Evolutionary conservation across 1,140 invertebrate genomes (phyloP), one percentile per base, ranked within the genome.

Genomic region (Thrips palmi): DNA sequence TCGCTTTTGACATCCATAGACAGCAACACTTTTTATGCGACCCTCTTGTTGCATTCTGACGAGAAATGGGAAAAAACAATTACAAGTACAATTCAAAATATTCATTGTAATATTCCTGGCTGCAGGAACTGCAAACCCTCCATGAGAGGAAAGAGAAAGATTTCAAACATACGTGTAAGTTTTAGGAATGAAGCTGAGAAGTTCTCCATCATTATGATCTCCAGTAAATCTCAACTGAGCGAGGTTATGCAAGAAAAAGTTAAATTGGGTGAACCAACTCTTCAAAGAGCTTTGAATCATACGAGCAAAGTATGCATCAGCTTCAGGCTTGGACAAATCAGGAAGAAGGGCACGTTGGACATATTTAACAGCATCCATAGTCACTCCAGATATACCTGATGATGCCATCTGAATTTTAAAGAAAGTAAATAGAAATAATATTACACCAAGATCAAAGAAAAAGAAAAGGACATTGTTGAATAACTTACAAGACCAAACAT

Each of bases 401-500:
- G 81, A 79, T 34, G 81, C 77, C 91, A 97, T 97, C 81, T 86
- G n/a, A n/a, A n/a, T n/a, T n/a, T n/a, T n/a, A n/a, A n/a, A n/a
- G n/a, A 44, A 44, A 29, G 31, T 8, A 30, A 28, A 10, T 14
- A 39, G 28, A 21, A 45, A 17, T 18, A 18, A 23, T 20, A 35
- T 28, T 8, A 36, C 33, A 40, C 28, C 23, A 14, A 31, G 22
- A 34, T 38, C 32, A 40, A 40, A 39, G 33, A 32, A 31, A 22
- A 40, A 43, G 15, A 14, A 44, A 34, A 32, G 40, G n/a, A 40
- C 5, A 31, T 41, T 38, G 32, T 24, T 24, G 37, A 39, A 25
- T 39, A 50, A 61, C 68, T 66, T 60, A 91, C 85, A 64, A 97
- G 56, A 15, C 86, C 81, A 55, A 98, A 86, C 11, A 97, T 65